Percentiles rank a stretch among this genome's conserved stretches.
Evolutionary conservation across 1,140 invertebrate genomes (phyloP).

Genomic region (Drosophila kanapiae): DNA sequence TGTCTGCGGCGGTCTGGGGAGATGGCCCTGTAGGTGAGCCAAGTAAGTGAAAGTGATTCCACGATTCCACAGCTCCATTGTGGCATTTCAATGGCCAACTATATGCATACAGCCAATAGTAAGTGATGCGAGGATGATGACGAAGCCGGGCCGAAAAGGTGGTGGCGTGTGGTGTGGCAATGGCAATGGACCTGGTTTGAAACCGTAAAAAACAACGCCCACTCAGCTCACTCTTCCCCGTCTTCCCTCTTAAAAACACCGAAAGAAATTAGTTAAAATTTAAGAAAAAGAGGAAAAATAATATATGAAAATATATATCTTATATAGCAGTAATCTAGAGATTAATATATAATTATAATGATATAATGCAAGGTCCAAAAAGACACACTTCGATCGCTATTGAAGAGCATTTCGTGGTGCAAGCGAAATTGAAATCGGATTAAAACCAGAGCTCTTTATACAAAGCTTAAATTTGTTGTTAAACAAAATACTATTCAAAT

Average conservation of each 20-base stretch:
- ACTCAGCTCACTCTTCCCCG: neutral
- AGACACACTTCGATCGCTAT: no score
- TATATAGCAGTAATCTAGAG: neutral
- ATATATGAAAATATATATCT: neutral
- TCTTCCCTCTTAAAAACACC: neutral
- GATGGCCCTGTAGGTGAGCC: constrained; percentile 34
- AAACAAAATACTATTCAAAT: no score
- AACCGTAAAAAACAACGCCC: constrained; percentile 19
- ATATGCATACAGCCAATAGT: constrained; percentile 47
- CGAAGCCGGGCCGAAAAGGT: constrained; percentile 23
- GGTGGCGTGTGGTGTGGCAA: constrained; percentile 29
- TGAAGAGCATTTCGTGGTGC: no score
- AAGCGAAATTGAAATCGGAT: no score
- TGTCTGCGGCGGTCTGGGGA: neutral
- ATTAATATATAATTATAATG: neutral
- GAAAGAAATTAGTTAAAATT: neutral
- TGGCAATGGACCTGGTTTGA: constrained; percentile 54
- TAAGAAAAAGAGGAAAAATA: neutral
- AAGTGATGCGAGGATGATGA: constrained; percentile 34
- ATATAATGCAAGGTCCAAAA: no score
- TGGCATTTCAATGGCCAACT: constrained; percentile 59
- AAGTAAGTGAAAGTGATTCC: constrained; percentile 76
- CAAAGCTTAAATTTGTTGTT: no score
- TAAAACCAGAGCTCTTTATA: no score
- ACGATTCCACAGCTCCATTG: constrained; percentile 23